Base-by-base conservation (phyloP, 2,888 invertebrate species). In the Erebia epiphron region DNA sequence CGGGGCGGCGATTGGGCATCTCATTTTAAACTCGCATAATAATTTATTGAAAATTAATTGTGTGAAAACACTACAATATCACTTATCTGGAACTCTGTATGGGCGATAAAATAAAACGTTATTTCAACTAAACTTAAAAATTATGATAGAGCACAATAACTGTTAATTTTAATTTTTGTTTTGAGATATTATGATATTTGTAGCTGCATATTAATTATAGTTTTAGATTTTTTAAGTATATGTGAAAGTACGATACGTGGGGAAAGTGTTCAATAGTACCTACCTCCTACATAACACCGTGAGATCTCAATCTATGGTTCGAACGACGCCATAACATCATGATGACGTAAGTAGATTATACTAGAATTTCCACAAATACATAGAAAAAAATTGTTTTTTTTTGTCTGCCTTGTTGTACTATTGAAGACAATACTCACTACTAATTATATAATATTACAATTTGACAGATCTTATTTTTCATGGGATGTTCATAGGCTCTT, bases 11-110 rank as follows among this genome's bases (percentile, higher is more conserved):
- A 77, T 8, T 79, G 81, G 79, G 78, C 82, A 83, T 82, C 81
- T 88, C 84, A 82, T 83, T 82, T 82, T 80, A 83, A 52, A 82
- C 69, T 61, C 56, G 60, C 68, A 68, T 83, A 80, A 82, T 85
- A 82, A 83, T 87, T 89, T 87, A 89, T 89, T 89, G 86, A 85
- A 87, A 88, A 86, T 87, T 87, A 89, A 88, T 85, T 85, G 87
- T 85, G 88, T 85, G 85, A 87, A 87, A 86, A 86, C 80, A 79
- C 77, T 73, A 76, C 75, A 60, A 62, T 84, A 80, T 82, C 80
- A 76, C 78, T 79, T 80, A 81, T 80, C 79, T 77, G 26, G 75
- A 62, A 75, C 50, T 65, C 56, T 43, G 18, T 50, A 64, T 18
- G 9, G 26, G 9, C 35, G n/a, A 21, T 63, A n/a, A 50, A 50